Evolutionary conservation across 2,797 vertebrate species (phyloP).

Genomic region (Eleutherodactylus coqui): DNA sequence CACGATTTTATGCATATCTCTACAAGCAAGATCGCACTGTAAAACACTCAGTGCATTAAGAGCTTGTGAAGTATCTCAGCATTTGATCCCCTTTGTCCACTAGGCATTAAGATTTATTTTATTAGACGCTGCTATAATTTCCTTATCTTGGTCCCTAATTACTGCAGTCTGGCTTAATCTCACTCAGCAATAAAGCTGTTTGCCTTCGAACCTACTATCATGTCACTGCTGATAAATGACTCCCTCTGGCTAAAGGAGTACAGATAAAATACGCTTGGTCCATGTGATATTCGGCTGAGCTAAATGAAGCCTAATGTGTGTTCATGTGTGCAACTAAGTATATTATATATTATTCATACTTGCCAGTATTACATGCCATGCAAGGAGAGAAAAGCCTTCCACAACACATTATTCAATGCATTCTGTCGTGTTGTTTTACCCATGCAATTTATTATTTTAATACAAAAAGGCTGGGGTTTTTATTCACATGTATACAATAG

Average conservation of each 20-base stretch:
- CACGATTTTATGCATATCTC: conserved; percentile 59
- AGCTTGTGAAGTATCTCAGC: conserved; percentile 59
- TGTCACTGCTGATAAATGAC: conserved; percentile 73
- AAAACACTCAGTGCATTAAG: conserved; percentile 60
- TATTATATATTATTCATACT: conserved; percentile 62
- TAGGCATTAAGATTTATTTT: conserved; percentile 75
- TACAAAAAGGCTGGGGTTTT: background rate
- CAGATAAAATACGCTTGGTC: conserved; percentile 64
- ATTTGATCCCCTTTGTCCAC: conserved; percentile 74
- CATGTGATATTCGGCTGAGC: conserved; percentile 61
- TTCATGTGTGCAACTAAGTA: conserved; percentile 59
- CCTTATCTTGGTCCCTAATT: conserved; percentile 76
- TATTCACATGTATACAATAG: background rate
- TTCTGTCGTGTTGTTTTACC: background rate
- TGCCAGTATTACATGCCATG: conserved; percentile 49
- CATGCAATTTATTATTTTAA: conserved; percentile 15
- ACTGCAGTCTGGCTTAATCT: conserved; percentile 75
- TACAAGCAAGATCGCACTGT: conserved; percentile 59
- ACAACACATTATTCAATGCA: conserved; percentile 41
- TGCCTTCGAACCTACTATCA: conserved; percentile 70
- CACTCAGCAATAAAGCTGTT: conserved; percentile 73
- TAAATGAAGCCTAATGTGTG: conserved; percentile 63
- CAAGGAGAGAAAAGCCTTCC: conserved; percentile 20
- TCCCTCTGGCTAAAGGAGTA: conserved; percentile 70
- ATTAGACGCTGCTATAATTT: conserved; percentile 72